Percentiles rank a stretch among this genome's conserved stretches.
Conservation (phyloP, 2,888 invertebrate species). For the Caenorhabditis doughertyi region DNA sequence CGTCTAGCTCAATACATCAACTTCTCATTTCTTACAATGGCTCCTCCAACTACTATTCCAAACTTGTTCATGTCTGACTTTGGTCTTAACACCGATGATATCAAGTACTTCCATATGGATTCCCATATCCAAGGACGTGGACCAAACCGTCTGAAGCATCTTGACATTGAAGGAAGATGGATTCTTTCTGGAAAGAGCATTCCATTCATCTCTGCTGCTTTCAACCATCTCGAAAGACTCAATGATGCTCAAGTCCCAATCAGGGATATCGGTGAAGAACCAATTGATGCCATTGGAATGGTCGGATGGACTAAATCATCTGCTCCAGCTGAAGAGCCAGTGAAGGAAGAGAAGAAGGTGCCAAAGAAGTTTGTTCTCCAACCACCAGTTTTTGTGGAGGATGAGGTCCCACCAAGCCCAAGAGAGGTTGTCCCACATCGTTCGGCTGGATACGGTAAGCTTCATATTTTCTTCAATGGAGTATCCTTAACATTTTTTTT, state of each 20-base stretch:
- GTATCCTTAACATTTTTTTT: slow-evolving; percentile 3
- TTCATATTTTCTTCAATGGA: not conserved
- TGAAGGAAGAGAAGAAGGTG: slow-evolving; percentile 51
- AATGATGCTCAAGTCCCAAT: slow-evolving; percentile 74
- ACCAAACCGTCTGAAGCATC: slow-evolving; percentile 76
- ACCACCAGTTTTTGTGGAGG: slow-evolving; percentile 70
- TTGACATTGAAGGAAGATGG: slow-evolving; percentile 79
- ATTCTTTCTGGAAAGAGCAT: slow-evolving; percentile 74
- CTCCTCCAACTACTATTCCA: slow-evolving; percentile 65
- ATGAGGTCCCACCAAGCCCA: slow-evolving; percentile 77
- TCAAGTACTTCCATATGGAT: slow-evolving; percentile 77
- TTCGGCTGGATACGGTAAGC: slow-evolving; percentile 79
- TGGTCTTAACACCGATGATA: slow-evolving; percentile 76
- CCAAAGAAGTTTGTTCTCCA: slow-evolving; percentile 66
- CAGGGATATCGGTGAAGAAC: slow-evolving; percentile 74
- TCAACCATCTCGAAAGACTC: slow-evolving; percentile 76
- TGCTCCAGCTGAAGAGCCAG: slow-evolving; percentile 56
- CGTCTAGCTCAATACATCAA: slow-evolving; percentile 44
- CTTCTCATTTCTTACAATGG: slow-evolving; percentile 53
- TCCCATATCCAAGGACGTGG: slow-evolving; percentile 76
- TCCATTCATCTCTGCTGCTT: slow-evolving; percentile 77
- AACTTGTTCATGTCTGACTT: slow-evolving; percentile 73
- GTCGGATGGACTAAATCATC: slow-evolving; percentile 76
- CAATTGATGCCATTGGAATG: slow-evolving; percentile 78
- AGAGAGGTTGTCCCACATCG: slow-evolving; percentile 78